Base-by-base conservation (phyloP, 2,888 invertebrate species). In the Orthonevra nobilis region DNA sequence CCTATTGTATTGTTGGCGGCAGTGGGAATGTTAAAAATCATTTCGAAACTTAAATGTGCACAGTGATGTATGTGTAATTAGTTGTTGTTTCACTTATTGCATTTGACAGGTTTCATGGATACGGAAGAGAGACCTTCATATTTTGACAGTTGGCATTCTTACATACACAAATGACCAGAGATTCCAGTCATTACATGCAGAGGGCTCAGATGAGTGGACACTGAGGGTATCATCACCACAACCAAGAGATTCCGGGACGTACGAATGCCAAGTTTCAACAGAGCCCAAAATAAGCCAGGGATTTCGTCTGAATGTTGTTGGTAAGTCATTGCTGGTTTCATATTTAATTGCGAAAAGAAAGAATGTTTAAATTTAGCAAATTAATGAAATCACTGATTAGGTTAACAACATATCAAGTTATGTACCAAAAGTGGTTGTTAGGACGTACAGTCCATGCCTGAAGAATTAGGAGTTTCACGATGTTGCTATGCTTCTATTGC, bases 221-320 rank as follows among this genome's bases (percentile, higher is more conserved):
- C 87, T 94, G 81, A 92, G 92, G 87, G 92, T 94, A 83, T 91
- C 91, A 63, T 93, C 93, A 0, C 92, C 93, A 1, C 93, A 93
- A 85, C 90, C 91, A 9, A 89, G 93, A 30, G 93, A 94, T 86
- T 91, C 92, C 2, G 94, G 94, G 48, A 90, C 91, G 30, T 94
- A 94, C 87, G 94, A 94, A 87, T 94, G 94, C 86, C 94, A 94
- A 89, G 93, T 94, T 82, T 93, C 93, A 85, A 94, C 93, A 4
- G 94, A 94, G 87, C 94, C 94, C 48, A 94, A 94, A 89, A 94
- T 94, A 85, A 93, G 93, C 85, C 92, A 92, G 87, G 92, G 92
- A 77, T 93, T 93, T 87, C 91, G 91, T 82, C 90, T 94, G 81
- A 93, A 91, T 83, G 93, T 94, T 83, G 93, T 94, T 81, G 93